These are phyloP conservation scores for Paedocypris sp. DNA, from an alignment of 2,113 vertebrate species.

Conservation along the genomic window DNA sequence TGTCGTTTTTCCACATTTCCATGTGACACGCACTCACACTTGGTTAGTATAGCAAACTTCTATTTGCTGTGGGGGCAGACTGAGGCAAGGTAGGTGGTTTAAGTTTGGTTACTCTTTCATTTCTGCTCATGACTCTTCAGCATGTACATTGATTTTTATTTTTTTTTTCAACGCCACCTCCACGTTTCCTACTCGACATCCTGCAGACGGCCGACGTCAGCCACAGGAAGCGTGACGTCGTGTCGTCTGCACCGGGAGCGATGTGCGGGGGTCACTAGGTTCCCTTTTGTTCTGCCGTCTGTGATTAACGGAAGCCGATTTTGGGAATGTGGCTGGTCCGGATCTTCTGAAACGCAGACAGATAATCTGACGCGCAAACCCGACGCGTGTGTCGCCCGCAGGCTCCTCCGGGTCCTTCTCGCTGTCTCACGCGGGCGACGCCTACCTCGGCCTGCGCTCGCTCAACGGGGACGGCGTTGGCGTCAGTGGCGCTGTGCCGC, in stretches of 20 bases:
- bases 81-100: conserved; percentile 37
- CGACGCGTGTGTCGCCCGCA: conserved; percentile 51
- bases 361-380: not conserved
- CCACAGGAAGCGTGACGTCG: not conserved
- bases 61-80: conserved; percentile 38
- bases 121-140: not conserved
- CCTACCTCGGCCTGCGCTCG: conserved; percentile 54
- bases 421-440: conserved; percentile 59
- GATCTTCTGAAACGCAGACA: not conserved
- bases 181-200: not conserved
- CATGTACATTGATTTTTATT: no score
- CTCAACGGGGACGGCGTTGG: conserved; percentile 58
- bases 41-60: conserved; percentile 19
- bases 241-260: not conserved
- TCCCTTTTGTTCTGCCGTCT: not conserved
- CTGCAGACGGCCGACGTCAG: not conserved
- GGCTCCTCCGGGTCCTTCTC: conserved; percentile 58
- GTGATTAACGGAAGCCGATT: not conserved
- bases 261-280: no score
- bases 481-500: conserved; percentile 54
- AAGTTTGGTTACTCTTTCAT: conserved; percentile 20
- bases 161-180: not conserved
- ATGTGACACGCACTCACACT: conserved; percentile 10
- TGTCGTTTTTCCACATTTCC: not conserved
- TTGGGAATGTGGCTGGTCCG: not conserved